Evolutionary conservation across 2,888 invertebrate species (phyloP).

Genomic region (Stegana nigrithorax): DNA sequence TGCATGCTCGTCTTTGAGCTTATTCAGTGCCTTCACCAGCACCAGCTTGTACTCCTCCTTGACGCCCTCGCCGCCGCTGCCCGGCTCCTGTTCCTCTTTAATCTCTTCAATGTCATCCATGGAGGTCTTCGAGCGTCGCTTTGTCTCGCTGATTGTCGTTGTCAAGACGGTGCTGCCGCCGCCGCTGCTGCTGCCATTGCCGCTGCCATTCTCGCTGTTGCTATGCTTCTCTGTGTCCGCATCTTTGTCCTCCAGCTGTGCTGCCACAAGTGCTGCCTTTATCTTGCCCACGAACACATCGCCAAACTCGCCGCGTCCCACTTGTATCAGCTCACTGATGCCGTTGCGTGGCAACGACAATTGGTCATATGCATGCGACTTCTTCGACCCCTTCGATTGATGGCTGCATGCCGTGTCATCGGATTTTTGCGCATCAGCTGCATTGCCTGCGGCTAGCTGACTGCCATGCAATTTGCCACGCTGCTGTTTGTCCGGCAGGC

Average conservation of each 20-base stretch:
- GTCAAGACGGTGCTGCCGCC: slow-evolving; percentile 47
- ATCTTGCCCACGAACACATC: slow-evolving; percentile 86
- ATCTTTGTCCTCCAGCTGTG: slow-evolving; percentile 50
- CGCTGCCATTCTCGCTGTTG: slow-evolving; percentile 56
- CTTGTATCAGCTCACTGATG: slow-evolving; percentile 76
- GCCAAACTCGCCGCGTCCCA: slow-evolving; percentile 91
- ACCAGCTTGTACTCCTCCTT: slow-evolving; percentile 68
- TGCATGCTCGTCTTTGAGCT: slow-evolving; percentile 81
- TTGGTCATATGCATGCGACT: slow-evolving; percentile 78
- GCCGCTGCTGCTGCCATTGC: slow-evolving; percentile 44
- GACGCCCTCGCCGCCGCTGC: slow-evolving; percentile 44
- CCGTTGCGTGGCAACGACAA: slow-evolving; percentile 79
- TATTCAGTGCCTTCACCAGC: slow-evolving; percentile 82
- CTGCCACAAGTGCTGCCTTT: slow-evolving; percentile 58
- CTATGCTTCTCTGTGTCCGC: slow-evolving; percentile 58
- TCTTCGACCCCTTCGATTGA: slow-evolving; percentile 74
- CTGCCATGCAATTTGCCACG: slow-evolving; percentile 51
- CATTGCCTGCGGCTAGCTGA: slow-evolving; percentile 64
- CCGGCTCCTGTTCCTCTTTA: slow-evolving; percentile 59
- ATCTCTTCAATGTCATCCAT: slow-evolving; percentile 69
- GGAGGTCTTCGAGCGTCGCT: slow-evolving; percentile 67
- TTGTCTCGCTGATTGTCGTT: slow-evolving; percentile 61
- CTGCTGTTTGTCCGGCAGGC: slow-evolving; percentile 48
- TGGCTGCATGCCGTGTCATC: slow-evolving; percentile 76
- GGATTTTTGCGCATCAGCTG: slow-evolving; percentile 72